These are phyloP conservation scores for Monodelphis domestica DNA, from an alignment of 2,797 vertebrate species.

Conservation along the genomic window DNA sequence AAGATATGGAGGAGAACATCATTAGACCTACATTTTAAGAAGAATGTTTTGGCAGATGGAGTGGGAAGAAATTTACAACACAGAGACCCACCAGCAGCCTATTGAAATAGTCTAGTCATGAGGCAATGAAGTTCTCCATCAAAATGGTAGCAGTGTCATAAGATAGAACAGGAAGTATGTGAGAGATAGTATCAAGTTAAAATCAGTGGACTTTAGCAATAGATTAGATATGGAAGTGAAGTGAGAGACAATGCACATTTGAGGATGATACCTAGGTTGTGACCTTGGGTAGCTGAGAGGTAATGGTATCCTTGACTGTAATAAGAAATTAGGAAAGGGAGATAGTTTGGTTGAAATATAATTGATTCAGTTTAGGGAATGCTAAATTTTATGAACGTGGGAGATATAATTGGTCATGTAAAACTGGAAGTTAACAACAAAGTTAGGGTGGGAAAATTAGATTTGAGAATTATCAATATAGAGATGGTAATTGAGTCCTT, in stretches of 20 bases:
- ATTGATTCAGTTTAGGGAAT: not conserved
- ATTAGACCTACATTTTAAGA: not conserved
- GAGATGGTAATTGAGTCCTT: not conserved
- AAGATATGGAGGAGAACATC: not conserved
- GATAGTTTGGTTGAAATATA: not conserved
- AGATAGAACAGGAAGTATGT: not conserved
- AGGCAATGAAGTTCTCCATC: not conserved
- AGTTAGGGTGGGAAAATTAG: not conserved
- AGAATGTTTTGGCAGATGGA: not conserved
- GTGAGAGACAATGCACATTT: not conserved
- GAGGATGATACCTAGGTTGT: not conserved
- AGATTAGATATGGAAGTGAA: not conserved
- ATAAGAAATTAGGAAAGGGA: not conserved
- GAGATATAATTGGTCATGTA: not conserved
- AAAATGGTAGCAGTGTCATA: not conserved
- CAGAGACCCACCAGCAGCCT: not conserved
- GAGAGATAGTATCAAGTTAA: not conserved
- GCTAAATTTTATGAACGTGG: not conserved
- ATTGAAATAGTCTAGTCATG: not conserved
- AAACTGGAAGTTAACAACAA: not conserved
- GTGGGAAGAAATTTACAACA: not conserved
- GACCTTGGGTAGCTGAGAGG: not conserved
- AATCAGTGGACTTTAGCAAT: not conserved
- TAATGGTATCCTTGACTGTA: not conserved
- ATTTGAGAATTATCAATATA: not conserved